A percentile compares a stretch with the other conserved stretches of the same genome.
phyloP scores from a whole-genome alignment of 1,140 invertebrate species.

The Drosophila arizonae region DNA sequence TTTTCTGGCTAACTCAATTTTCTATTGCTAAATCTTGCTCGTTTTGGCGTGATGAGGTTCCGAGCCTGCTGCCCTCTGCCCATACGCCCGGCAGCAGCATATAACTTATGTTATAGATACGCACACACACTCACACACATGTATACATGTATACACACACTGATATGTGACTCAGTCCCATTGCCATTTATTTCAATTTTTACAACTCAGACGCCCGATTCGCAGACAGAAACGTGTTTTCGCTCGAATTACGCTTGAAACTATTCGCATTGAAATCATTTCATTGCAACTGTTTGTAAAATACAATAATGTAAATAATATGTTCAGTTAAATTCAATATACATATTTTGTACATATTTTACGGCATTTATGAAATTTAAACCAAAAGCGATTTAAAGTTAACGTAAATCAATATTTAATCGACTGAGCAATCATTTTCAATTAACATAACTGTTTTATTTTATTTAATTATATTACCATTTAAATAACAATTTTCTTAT shows the following conservation, averaged over 20 bases:
- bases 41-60: slow-evolving; percentile 44
- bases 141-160: slow-evolving; percentile 26
- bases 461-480: too few species aligned
- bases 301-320: slow-evolving; percentile 1
- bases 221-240: slow-evolving; percentile 1
- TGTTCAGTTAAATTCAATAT: not conserved
- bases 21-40: slow-evolving; percentile 69
- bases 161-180: slow-evolving; percentile 39
- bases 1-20: slow-evolving; percentile 72
- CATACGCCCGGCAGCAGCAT: slow-evolving; percentile 46
- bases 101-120: slow-evolving; percentile 68
- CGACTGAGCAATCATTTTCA: too few species aligned
- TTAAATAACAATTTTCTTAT: too few species aligned
- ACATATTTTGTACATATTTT: too few species aligned
- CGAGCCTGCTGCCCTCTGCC: slow-evolving; percentile 41
- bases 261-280: slow-evolving; percentile 4
- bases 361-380: too few species aligned
- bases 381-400: too few species aligned
- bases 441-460: too few species aligned
- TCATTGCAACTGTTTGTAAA: slow-evolving; percentile 1
- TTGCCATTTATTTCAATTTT: slow-evolving; percentile 78
- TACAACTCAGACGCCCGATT: slow-evolving; percentile 56
- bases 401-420: too few species aligned
- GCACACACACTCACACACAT: not conserved
- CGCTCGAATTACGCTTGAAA: not conserved